These are phyloP conservation scores for Actinia tenebrosa DNA, from an alignment of 64 coral and sea anemone species.

Conservation along the genomic window DNA sequence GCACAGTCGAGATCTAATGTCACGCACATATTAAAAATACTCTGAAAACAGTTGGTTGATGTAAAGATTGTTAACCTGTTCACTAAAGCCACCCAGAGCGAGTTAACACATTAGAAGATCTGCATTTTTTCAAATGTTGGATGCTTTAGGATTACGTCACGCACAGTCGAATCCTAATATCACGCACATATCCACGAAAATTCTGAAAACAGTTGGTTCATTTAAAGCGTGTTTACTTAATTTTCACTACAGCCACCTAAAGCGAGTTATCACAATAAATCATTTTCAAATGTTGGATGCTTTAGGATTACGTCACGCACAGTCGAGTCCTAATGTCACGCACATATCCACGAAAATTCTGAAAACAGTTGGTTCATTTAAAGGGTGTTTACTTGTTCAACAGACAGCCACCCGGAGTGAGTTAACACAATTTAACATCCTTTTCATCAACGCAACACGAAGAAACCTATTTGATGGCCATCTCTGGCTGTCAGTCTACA, in stretches of 20 bases:
- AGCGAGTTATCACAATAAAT: background rate
- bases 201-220: no score
- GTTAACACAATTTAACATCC: conserved; percentile 76
- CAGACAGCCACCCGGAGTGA: conserved; percentile 60
- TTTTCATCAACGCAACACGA: conserved; percentile 78
- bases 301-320: background rate
- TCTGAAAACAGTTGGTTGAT: no score
- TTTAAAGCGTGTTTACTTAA: no score
- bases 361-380: background rate
- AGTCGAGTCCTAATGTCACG: background rate
- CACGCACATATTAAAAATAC: no score
- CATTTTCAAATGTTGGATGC: background rate
- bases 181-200: no score
- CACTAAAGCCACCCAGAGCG: no score
- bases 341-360: background rate
- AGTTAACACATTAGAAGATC: background rate
- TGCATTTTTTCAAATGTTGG: background rate
- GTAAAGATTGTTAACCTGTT: no score
- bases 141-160: background rate
- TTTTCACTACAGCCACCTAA: no score
- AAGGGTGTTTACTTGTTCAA: conserved; percentile 26
- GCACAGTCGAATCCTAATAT: no score
- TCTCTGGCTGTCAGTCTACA: conserved; percentile 83
- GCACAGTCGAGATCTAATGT: no score
- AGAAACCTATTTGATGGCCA: conserved; percentile 85